Evolutionary conservation across 2,888 invertebrate species (phyloP).

Genomic region (Coleophora flavipennella): DNA sequence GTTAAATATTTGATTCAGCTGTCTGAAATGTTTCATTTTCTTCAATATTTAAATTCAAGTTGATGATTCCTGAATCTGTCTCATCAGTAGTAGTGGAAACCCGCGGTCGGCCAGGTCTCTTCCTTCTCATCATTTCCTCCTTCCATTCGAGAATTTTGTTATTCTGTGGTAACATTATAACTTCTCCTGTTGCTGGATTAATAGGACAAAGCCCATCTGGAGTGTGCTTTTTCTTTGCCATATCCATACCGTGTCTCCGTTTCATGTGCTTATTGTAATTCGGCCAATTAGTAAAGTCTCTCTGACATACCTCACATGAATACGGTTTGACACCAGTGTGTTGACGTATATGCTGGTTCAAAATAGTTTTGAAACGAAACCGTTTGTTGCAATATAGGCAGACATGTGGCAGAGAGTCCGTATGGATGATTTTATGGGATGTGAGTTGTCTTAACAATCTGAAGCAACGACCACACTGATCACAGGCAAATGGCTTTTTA

Average conservation of each 20-base stretch:
- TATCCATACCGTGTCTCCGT: conserved; percentile 73
- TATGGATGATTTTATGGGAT: conserved; percentile 83
- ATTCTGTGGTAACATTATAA: conserved; percentile 27
- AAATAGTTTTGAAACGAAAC: conserved; percentile 78
- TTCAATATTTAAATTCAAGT: not conserved
- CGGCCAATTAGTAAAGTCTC: conserved; percentile 81
- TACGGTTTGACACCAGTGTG: conserved; percentile 80
- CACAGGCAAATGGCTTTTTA: conserved; percentile 45
- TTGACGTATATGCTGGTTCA: conserved; percentile 78
- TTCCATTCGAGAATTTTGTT: conserved; percentile 39
- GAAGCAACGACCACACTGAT: conserved; percentile 56
- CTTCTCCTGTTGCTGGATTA: conserved; percentile 33
- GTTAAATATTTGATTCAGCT: too few relatives aligned
- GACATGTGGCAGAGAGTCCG: conserved; percentile 82
- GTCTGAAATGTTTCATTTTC: too few relatives aligned
- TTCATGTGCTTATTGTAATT: conserved; percentile 87
- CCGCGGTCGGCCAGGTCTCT: conserved; percentile 6
- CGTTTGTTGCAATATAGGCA: conserved; percentile 80
- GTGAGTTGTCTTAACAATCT: conserved; percentile 80
- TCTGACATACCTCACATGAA: conserved; percentile 76
- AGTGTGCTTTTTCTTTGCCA: conserved; percentile 42
- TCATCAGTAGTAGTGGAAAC: not conserved
- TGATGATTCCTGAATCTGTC: not conserved
- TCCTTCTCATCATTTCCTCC: conserved; percentile 25
- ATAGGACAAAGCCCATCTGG: conserved; percentile 43